These are phyloP conservation scores for Acipenser oxyrinchus DNA, from an alignment of 2,797 vertebrate genomes.

Conservation along the genomic window DNA sequence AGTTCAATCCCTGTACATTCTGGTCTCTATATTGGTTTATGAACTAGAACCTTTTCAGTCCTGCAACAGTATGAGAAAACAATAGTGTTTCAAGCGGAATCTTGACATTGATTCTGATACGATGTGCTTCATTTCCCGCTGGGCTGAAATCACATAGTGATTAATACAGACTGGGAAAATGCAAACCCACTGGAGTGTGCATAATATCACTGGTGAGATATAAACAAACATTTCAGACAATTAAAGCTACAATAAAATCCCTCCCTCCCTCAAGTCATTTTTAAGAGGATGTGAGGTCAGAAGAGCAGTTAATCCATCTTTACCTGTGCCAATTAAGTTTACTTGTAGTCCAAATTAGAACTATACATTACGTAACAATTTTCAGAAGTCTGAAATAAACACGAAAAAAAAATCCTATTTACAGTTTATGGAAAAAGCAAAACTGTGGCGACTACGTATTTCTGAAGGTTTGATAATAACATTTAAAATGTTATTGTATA, in stretches of 20 bases:
- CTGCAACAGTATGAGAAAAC: too few species aligned
- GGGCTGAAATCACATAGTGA: conserved; percentile 2
- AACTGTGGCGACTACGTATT: too few species aligned
- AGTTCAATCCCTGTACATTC: too few species aligned
- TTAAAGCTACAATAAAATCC: conserved; percentile 24
- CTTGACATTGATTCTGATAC: neutral
- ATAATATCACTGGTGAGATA: conserved; percentile 10
- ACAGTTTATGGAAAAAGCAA: too few species aligned
- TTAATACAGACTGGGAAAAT: neutral
- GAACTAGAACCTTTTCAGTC: too few species aligned
- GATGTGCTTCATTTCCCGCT: neutral
- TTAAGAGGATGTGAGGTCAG: conserved; percentile 14
- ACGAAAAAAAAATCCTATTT: too few species aligned
- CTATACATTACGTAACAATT: neutral
- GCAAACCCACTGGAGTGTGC: neutral
- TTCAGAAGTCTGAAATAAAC: neutral
- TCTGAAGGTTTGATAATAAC: too few species aligned
- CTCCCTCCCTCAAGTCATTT: conserved; percentile 15
- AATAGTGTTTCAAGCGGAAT: neutral
- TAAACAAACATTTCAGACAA: conserved; percentile 12
- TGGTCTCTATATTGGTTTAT: too few species aligned
- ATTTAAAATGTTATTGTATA: too few species aligned
- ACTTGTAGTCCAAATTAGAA: neutral
- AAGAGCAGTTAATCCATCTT: conserved; percentile 7
- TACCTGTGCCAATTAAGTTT: neutral